Percentiles rank a stretch among this genome's conserved stretches.
phyloP scores from a whole-genome alignment of 2,797 vertebrate genomes.

The Naso thynnoides region DNA sequence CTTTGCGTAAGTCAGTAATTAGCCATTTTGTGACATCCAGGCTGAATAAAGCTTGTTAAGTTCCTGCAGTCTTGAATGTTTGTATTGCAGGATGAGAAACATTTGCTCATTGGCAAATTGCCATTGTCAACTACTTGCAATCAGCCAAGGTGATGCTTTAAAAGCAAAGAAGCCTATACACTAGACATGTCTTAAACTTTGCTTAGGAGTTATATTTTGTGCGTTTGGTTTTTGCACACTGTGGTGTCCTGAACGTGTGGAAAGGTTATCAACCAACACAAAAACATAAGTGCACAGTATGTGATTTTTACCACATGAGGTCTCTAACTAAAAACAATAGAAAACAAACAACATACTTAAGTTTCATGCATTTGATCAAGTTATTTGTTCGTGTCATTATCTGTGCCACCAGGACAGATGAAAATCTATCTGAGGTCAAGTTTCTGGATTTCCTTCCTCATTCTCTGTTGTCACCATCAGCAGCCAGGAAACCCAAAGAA shows the following conservation, averaged over 20 bases:
- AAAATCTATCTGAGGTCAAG: too few species aligned
- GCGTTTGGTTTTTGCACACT: neutral
- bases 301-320: too few species aligned
- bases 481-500: too few species aligned
- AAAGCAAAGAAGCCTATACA: neutral
- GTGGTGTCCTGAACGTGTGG: too few species aligned
- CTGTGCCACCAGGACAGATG: too few species aligned
- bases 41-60: constrained; percentile 20
- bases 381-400: too few species aligned
- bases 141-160: neutral
- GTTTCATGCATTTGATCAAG: too few species aligned
- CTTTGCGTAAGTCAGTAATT: constrained; percentile 34
- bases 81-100: constrained; percentile 2
- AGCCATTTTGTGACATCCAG: constrained; percentile 31
- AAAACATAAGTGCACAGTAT: neutral
- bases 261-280: neutral
- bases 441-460: too few species aligned
- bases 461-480: too few species aligned
- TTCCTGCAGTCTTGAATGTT: constrained; percentile 18
- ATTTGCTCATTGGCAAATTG: constrained; percentile 1
- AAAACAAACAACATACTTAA: too few species aligned
- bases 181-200: neutral
- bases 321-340: too few species aligned
- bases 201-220: neutral
- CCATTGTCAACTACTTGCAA: neutral